phyloP scores from a whole-genome alignment of 2,113 vertebrate genomes.

The Clupea harengus region DNA sequence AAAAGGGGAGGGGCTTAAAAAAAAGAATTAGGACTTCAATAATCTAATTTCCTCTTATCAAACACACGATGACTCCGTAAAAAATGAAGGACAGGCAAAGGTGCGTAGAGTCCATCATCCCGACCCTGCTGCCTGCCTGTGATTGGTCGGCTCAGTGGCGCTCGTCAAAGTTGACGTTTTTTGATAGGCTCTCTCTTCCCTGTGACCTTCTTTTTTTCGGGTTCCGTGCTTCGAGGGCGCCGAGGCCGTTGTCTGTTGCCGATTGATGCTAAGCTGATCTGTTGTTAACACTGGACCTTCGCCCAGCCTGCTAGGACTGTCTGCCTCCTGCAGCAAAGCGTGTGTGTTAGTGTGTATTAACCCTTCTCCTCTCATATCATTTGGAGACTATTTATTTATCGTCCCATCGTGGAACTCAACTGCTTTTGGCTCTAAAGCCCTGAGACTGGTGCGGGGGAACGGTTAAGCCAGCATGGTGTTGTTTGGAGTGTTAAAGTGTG shows the following conservation, averaged over 20 bases:
- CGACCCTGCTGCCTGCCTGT: background rate
- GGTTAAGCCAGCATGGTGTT: background rate
- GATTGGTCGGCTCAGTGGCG: slow-evolving; percentile 1
- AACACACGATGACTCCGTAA: slow-evolving; percentile 31
- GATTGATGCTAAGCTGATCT: slow-evolving; percentile 1
- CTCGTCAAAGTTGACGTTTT: slow-evolving; percentile 18
- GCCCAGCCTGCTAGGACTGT: slow-evolving; percentile 22
- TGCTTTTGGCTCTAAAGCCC: background rate
- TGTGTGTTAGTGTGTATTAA: background rate
- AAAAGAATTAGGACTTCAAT: slow-evolving; percentile 22
- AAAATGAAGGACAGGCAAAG: slow-evolving; percentile 14
- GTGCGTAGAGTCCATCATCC: background rate
- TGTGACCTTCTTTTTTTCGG: slow-evolving; percentile 15
- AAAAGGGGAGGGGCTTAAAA: background rate
- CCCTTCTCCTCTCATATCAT: background rate
- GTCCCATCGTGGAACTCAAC: background rate
- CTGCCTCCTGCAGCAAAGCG: background rate
- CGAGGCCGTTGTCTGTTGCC: slow-evolving; percentile 16
- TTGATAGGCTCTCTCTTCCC: slow-evolving; percentile 20
- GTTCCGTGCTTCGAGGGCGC: background rate
- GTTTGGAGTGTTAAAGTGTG: background rate
- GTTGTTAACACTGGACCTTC: background rate
- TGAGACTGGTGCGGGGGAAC: background rate
- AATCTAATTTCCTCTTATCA: slow-evolving; percentile 39
- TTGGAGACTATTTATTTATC: background rate